Percentiles rank a stretch among this genome's conserved stretches.
Conservation (phyloP, 1,140 invertebrate genomes). For the Gryllus bimaculatus region DNA sequence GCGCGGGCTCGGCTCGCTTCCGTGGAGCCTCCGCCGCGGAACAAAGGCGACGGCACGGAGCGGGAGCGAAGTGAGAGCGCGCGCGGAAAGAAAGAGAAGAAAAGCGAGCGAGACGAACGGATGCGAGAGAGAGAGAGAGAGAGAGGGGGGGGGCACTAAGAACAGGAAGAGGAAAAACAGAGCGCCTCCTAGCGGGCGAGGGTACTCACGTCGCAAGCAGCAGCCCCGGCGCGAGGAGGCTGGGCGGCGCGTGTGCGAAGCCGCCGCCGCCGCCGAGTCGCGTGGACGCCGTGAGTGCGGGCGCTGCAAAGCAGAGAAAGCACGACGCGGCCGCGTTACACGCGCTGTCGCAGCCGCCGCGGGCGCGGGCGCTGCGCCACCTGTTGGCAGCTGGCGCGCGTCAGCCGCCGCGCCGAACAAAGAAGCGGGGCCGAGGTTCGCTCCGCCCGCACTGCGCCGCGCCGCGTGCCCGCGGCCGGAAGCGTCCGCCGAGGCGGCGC, state of each 20-base stretch:
- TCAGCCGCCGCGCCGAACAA: background rate
- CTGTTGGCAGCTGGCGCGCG: background rate
- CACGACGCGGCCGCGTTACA: no score
- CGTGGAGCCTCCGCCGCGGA: conserved; percentile 29
- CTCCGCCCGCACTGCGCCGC: background rate
- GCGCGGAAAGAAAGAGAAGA: conserved; percentile 15
- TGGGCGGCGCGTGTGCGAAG: conserved; percentile 8
- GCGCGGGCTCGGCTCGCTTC: conserved; percentile 44
- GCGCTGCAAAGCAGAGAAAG: background rate
- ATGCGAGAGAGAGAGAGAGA: background rate
- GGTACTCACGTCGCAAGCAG: background rate
- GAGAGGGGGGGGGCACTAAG: background rate
- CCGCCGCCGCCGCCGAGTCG: background rate
- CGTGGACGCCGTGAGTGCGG: background rate
- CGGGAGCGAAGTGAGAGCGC: conserved; percentile 18
- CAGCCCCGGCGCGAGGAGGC: conserved; percentile 8
- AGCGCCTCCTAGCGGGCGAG: background rate
- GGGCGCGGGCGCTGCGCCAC: background rate
- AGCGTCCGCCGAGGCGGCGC: no score
- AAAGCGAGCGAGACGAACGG: conserved; percentile 15
- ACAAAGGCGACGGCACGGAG: conserved; percentile 6
- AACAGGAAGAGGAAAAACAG: conserved; percentile 1
- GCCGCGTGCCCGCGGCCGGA: background rate
- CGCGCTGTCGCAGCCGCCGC: background rate
- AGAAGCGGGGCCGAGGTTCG: conserved; percentile 2